Percentiles rank a stretch among this genome's conserved stretches.
These are phyloP conservation scores for Misgurnus anguillicaudatus DNA, from an alignment of 2,113 vertebrate genomes.

Conservation along the genomic window DNA sequence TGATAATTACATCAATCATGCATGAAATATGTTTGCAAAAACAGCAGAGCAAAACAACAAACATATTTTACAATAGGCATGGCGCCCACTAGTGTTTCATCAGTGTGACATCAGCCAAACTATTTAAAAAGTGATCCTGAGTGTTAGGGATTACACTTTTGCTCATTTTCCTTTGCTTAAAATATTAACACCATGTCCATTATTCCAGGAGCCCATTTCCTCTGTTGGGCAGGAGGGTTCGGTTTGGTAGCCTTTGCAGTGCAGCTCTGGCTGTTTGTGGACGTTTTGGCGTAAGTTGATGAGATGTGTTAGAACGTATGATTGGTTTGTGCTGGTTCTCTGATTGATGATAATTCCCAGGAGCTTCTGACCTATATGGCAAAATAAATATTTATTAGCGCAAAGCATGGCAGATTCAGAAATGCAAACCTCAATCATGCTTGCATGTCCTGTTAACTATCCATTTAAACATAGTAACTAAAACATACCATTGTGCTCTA, in stretches of 20 bases:
- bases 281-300: constrained; percentile 47
- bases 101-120: background rate
- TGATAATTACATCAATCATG: background rate
- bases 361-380: constrained; percentile 62
- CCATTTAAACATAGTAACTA: background rate
- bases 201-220: constrained; percentile 61
- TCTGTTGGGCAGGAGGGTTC: constrained; percentile 53
- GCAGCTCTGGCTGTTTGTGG: constrained; percentile 66
- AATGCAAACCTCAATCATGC: too few relatives aligned
- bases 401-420: too few relatives aligned
- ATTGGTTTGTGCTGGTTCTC: constrained; percentile 56
- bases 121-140: too few relatives aligned
- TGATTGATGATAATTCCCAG: constrained; percentile 32
- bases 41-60: background rate
- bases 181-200: constrained; percentile 8
- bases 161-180: too few relatives aligned
- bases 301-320: constrained; percentile 51
- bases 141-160: too few relatives aligned
- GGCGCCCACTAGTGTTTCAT: background rate
- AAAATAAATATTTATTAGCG: background rate
- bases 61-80: background rate
- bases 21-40: background rate
- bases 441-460: background rate
- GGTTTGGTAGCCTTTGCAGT: constrained; percentile 69
- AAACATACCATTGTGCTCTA: constrained; percentile 56